Conservation (phyloP, 2,113 vertebrate species). For the Beaufortia kweichowensis region DNA sequence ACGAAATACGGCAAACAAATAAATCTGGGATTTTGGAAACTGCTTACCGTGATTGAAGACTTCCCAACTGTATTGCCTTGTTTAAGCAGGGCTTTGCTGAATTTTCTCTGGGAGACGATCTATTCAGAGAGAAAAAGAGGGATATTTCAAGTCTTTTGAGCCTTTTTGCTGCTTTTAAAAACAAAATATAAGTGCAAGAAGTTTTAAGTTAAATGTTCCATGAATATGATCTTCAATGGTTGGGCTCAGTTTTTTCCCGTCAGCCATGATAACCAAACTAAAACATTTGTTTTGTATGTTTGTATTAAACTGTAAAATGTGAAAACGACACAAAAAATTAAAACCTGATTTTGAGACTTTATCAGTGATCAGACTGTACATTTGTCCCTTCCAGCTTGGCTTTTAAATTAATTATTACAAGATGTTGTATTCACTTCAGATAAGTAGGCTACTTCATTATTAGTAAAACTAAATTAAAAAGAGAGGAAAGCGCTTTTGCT, state of each 20-base stretch:
- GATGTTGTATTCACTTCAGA: slow-evolving; percentile 6
- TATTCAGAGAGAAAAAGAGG: slow-evolving; percentile 68
- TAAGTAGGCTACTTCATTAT: slow-evolving; percentile 19
- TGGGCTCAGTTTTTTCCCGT: too few species aligned
- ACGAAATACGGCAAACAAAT: slow-evolving; percentile 7
- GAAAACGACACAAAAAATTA: too few species aligned
- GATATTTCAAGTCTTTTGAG: slow-evolving; percentile 9
- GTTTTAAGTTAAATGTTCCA: too few species aligned
- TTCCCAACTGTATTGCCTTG: slow-evolving; percentile 92
- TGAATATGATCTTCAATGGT: too few species aligned
- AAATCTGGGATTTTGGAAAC: not conserved
- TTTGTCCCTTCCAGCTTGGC: too few species aligned
- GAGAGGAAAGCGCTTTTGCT: slow-evolving; percentile 4
- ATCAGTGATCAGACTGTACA: too few species aligned
- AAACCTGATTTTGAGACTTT: too few species aligned
- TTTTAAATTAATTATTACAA: not conserved
- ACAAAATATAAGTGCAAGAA: too few species aligned
- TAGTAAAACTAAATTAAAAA: slow-evolving; percentile 25
- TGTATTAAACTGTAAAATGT: too few species aligned
- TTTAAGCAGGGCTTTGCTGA: slow-evolving; percentile 91
- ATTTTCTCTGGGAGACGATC: slow-evolving; percentile 96
- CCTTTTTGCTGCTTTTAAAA: not conserved
- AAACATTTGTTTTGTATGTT: too few species aligned
- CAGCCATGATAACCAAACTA: too few species aligned
- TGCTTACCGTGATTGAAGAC: slow-evolving; percentile 89